Evolutionary conservation across 2,797 vertebrate genomes (phyloP).

Genomic region (Pseudochromis fuscus): DNA sequence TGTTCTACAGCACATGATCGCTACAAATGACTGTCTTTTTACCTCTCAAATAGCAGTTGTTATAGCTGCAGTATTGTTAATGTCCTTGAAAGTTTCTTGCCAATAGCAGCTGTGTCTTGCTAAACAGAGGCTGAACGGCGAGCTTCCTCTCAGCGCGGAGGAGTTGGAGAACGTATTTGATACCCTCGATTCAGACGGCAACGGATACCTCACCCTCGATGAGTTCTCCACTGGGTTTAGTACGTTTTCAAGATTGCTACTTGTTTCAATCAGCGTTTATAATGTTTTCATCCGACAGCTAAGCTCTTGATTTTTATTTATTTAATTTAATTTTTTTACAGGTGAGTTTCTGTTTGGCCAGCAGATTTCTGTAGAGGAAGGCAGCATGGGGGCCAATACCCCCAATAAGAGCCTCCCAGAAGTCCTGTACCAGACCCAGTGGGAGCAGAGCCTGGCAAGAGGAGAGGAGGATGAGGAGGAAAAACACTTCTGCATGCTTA

Average conservation of each 20-base stretch:
- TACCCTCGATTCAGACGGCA: conserved; percentile 90
- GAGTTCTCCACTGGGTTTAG: conserved; percentile 95
- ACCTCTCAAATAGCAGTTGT: conserved; percentile 45
- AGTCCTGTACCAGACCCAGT: conserved; percentile 80
- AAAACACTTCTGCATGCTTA: conserved; percentile 89
- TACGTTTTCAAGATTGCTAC: conserved; percentile 77
- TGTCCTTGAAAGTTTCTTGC: conserved; percentile 47
- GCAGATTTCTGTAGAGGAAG: conserved; percentile 64
- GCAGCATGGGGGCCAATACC: conserved; percentile 41
- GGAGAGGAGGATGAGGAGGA: conserved; percentile 88
- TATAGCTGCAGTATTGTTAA: conserved; percentile 45
- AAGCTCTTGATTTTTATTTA: conserved; percentile 1
- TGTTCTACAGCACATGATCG: not conserved
- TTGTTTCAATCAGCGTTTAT: not conserved
- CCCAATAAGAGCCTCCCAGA: conserved; percentile 62
- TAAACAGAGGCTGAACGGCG: conserved; percentile 89
- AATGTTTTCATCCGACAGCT: not conserved
- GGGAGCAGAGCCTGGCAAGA: conserved; percentile 67
- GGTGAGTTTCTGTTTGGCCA: conserved; percentile 89
- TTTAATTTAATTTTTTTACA: conserved; percentile 75
- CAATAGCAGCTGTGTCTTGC: conserved; percentile 67
- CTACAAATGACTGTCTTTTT: conserved; percentile 23
- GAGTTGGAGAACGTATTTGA: conserved; percentile 94
- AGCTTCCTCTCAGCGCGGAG: conserved; percentile 90
- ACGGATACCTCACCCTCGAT: conserved; percentile 90